phyloP scores from a whole-genome alignment of 2,797 vertebrate genomes.

The Emys orbicularis region DNA sequence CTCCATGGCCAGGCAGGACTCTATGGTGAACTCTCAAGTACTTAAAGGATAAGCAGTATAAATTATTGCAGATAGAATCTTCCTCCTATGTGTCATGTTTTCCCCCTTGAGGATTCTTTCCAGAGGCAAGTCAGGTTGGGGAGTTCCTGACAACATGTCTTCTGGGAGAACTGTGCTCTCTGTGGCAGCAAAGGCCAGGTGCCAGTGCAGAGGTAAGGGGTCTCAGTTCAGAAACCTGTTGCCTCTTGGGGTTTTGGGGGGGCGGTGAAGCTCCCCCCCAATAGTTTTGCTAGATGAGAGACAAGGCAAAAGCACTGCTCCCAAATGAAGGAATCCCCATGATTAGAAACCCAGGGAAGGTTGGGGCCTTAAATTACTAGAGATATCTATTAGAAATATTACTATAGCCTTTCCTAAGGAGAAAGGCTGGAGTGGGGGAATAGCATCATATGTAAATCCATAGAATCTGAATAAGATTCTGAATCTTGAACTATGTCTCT shows the following conservation, averaged over 20 bases:
- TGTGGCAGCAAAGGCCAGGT: neutral
- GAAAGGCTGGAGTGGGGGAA: slow-evolving; percentile 4
- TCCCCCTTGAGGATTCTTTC: neutral
- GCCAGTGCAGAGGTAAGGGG: accelerated
- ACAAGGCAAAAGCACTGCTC: neutral
- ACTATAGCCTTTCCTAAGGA: slow-evolving; percentile 30
- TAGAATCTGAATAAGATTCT: slow-evolving; percentile 33
- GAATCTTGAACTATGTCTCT: slow-evolving; percentile 37
- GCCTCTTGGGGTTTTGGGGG: neutral
- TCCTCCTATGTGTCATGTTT: neutral
- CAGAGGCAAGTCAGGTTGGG: neutral
- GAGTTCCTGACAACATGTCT: neutral
- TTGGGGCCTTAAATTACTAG: neutral
- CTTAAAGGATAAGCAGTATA: neutral
- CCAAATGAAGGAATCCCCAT: neutral
- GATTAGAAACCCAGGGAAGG: neutral
- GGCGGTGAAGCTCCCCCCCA: neutral
- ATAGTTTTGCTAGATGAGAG: neutral
- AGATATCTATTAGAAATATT: neutral
- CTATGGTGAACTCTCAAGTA: neutral
- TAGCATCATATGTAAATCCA: slow-evolving; percentile 9
- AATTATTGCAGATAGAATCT: neutral
- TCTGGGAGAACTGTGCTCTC: accelerated
- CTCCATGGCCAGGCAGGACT: slow-evolving; percentile 6
- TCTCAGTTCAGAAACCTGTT: neutral